Conservation (phyloP, 2,113 vertebrate species). For the Leptodactylus fuscus region DNA sequence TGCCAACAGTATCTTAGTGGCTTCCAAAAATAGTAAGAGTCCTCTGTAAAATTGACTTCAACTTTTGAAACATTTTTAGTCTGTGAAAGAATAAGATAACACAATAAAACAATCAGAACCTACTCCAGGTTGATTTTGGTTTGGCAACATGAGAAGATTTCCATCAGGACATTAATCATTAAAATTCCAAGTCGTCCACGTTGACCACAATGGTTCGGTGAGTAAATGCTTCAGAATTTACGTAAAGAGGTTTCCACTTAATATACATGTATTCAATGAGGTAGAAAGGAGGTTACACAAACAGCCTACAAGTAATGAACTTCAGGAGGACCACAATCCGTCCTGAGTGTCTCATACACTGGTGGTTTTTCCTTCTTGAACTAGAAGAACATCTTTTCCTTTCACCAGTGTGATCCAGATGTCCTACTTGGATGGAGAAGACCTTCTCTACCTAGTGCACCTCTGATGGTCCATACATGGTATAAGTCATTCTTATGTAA, state of each 20-base stretch:
- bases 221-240: background rate
- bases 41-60: background rate
- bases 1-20: too few relatives aligned
- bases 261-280: background rate
- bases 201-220: constrained; percentile 4
- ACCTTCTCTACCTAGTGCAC: background rate
- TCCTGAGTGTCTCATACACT: background rate
- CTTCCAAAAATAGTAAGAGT: background rate
- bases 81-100: background rate
- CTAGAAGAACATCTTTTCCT: too few relatives aligned
- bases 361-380: background rate
- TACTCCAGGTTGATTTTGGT: background rate
- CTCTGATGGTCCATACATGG: background rate
- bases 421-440: background rate
- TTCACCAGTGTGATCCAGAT: background rate
- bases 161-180: constrained; percentile 37
- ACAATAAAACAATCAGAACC: background rate
- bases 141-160: constrained; percentile 3
- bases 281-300: background rate
- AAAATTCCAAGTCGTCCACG: constrained; percentile 37
- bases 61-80: background rate
- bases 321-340: background rate
- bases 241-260: constrained; percentile 2
- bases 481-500: background rate
- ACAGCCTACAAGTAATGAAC: background rate